A percentile compares a stretch with the other conserved stretches of the same genome.
phyloP scores from a whole-genome alignment of 2,888 invertebrate genomes.

The Pseudococcus longispinus region DNA sequence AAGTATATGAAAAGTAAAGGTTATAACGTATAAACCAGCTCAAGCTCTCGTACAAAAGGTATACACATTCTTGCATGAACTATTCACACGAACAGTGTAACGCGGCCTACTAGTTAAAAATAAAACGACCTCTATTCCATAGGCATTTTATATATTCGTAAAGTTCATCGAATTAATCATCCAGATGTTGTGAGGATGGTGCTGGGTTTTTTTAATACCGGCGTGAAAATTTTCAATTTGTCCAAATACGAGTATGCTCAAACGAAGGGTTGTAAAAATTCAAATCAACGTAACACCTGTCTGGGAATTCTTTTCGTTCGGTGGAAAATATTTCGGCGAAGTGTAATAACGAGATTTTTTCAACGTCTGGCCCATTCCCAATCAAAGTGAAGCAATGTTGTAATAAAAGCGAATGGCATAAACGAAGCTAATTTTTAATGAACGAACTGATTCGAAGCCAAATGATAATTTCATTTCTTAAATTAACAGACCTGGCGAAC shows the following conservation, averaged over 20 bases:
- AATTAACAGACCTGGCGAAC: not conserved
- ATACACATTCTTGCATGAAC: not conserved
- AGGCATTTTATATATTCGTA: slow-evolving; percentile 9
- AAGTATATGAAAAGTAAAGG: slow-evolving; percentile 14
- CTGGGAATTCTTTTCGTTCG: not conserved
- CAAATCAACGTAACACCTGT: slow-evolving; percentile 7
- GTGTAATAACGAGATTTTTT: not conserved
- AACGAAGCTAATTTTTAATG: slow-evolving; percentile 13
- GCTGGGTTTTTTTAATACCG: not conserved
- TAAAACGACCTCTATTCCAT: slow-evolving; percentile 16
- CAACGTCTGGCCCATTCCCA: slow-evolving; percentile 17
- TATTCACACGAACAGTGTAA: not conserved
- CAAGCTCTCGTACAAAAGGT: not conserved
- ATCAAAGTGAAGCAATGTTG: slow-evolving; percentile 7
- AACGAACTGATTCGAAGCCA: slow-evolving; percentile 22
- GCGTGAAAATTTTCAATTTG: not conserved
- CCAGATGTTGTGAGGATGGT: not conserved
- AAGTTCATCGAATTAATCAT: slow-evolving; percentile 13
- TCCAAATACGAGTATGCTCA: not conserved
- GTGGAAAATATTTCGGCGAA: not conserved
- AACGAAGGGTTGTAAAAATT: not conserved
- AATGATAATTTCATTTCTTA: not conserved
- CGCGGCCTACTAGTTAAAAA: slow-evolving; percentile 16
- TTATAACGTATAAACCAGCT: not conserved
- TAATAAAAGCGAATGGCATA: not conserved